phyloP scores from a whole-genome alignment of 1,140 invertebrate species.

The Adoxophyes honmai region DNA sequence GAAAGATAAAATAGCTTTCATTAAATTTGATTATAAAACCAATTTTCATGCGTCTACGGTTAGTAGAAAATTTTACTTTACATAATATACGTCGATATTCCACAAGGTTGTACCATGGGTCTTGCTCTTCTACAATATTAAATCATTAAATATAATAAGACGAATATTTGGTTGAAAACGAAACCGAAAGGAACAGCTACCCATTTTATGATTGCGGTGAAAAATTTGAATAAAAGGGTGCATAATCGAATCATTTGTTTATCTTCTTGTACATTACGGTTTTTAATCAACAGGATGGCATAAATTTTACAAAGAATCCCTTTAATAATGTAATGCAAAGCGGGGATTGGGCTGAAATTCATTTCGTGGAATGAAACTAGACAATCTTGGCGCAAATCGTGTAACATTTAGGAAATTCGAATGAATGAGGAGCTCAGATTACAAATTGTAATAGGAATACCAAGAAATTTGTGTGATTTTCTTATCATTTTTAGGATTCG shows the following conservation, averaged over 20 bases:
- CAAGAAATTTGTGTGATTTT: not conserved
- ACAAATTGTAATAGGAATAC: not conserved
- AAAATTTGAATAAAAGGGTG: conserved; percentile 5
- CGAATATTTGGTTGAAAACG: too few relatives aligned
- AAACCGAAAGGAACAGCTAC: too few relatives aligned
- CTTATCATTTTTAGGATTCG: too few relatives aligned
- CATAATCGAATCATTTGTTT: conserved; percentile 11
- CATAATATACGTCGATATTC: too few relatives aligned
- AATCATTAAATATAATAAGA: too few relatives aligned
- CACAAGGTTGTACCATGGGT: too few relatives aligned
- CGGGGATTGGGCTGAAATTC: not conserved
- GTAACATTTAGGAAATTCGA: not conserved
- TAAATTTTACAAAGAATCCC: not conserved
- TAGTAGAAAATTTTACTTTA: too few relatives aligned
- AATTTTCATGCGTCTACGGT: too few relatives aligned
- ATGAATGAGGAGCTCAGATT: not conserved
- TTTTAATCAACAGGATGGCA: conserved; percentile 7
- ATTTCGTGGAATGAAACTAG: not conserved
- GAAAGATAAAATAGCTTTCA: too few relatives aligned
- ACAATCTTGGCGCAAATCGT: not conserved
- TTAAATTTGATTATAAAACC: too few relatives aligned
- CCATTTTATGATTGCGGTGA: not conserved
- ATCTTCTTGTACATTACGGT: not conserved
- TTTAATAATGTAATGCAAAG: not conserved
- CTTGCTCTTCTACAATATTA: too few relatives aligned